Evolutionary conservation across 1,140 invertebrate species (phyloP).

Genomic region (Vollenhovia emeryi): DNA sequence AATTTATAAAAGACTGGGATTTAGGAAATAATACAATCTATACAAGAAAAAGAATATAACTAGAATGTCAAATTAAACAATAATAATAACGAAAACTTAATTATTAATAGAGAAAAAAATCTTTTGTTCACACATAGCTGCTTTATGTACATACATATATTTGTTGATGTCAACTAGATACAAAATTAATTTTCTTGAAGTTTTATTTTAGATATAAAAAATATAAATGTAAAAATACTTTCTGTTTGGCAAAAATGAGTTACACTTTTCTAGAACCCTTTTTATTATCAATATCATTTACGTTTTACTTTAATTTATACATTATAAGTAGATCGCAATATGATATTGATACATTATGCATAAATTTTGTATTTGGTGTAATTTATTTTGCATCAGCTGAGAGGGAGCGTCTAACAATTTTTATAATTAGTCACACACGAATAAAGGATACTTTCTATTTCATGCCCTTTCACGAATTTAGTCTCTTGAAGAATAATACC

Average conservation of each 20-base stretch:
- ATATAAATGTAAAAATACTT: no score
- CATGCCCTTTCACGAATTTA: constrained; percentile 47
- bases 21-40: not conserved
- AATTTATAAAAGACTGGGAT: not conserved
- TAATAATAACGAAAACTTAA: not conserved
- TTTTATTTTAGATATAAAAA: not conserved
- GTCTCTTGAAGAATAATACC: constrained; percentile 66
- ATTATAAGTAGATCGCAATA: not conserved
- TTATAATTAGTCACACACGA: not conserved
- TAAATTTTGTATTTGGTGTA: not conserved
- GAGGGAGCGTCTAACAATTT: not conserved
- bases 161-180: not conserved
- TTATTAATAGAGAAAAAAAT: not conserved
- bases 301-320: not conserved
- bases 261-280: not conserved
- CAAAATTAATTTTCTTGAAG: not conserved
- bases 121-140: not conserved
- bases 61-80: not conserved
- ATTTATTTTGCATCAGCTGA: not conserved
- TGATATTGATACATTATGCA: not conserved
- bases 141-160: not conserved
- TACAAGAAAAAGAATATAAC: not conserved
- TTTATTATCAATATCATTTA: not conserved
- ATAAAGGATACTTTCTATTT: not conserved
- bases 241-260: not conserved